A percentile compares a stretch with the other conserved stretches of the same genome.
These are phyloP conservation scores for Vollenhovia emeryi DNA, from an alignment of 1,140 invertebrate genomes.

Conservation along the genomic window DNA sequence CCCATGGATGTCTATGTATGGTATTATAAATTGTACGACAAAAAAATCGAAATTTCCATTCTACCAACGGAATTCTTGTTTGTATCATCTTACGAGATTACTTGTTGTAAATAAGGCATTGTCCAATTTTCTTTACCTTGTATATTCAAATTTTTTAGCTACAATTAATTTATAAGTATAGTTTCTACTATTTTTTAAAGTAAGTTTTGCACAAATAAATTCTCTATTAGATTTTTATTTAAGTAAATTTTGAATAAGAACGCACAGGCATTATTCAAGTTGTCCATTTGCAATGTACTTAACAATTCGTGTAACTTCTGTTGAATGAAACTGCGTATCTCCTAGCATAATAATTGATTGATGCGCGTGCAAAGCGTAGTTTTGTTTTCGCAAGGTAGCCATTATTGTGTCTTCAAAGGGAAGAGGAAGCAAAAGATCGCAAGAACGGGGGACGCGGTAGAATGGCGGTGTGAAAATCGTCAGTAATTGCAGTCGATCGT, in stretches of 20 bases:
- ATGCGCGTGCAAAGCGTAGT: conserved; percentile 53
- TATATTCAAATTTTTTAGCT: neutral
- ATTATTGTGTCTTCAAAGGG: conserved; percentile 42
- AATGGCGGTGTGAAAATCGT: conserved; percentile 61
- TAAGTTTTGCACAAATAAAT: too few relatives aligned
- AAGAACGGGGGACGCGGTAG: conserved; percentile 57
- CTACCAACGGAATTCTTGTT: neutral
- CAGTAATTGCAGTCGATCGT: conserved; percentile 50
- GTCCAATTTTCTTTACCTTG: neutral
- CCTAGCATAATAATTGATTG: conserved; percentile 49
- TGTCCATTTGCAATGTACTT: neutral
- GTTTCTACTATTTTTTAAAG: too few relatives aligned
- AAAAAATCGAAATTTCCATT: neutral
- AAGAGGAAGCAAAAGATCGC: conserved; percentile 45
- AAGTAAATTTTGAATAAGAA: neutral
- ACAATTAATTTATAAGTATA: neutral
- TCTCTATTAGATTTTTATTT: neutral
- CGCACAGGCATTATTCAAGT: neutral
- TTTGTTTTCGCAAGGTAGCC: conserved; percentile 52
- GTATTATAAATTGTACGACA: neutral
- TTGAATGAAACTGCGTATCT: conserved; percentile 5
- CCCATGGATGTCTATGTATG: neutral
- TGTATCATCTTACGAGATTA: neutral
- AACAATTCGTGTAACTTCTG: neutral
- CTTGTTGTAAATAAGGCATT: neutral